Conservation (phyloP, 2,888 invertebrate genomes). For the Synergus umbraculus region DNA sequence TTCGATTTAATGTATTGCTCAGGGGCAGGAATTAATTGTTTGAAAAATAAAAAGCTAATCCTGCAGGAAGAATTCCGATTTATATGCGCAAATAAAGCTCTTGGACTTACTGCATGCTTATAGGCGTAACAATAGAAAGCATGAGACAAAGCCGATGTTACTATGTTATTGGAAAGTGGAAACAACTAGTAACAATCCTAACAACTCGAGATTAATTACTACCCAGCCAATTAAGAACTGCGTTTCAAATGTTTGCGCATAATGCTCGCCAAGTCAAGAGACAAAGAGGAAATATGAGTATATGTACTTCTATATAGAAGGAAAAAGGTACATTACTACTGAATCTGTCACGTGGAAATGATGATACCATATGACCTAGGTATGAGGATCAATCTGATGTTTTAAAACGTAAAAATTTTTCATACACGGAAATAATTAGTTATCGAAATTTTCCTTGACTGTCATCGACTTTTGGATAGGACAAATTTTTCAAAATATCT, state of each 20-base stretch:
- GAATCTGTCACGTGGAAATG: conserved; percentile 14
- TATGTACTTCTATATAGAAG: not conserved
- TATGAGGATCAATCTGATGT: not conserved
- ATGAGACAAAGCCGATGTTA: conserved; percentile 37
- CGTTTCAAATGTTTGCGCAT: conserved; percentile 30
- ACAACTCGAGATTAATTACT: conserved; percentile 63
- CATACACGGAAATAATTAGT: no score
- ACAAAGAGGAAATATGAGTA: not conserved
- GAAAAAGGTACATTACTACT: not conserved
- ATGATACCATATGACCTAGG: not conserved
- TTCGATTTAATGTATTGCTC: not conserved
- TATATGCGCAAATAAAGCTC: not conserved
- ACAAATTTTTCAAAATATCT: no score
- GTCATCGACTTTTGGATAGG: no score
- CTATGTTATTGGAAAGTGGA: conserved; percentile 41
- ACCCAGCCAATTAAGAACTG: conserved; percentile 65
- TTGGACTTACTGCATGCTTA: conserved; percentile 19
- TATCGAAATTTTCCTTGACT: no score
- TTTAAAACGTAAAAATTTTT: not conserved
- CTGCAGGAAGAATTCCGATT: not conserved
- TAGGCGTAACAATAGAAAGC: conserved; percentile 33
- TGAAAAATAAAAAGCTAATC: conserved; percentile 25
- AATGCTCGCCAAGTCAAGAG: not conserved
- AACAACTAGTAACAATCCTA: conserved; percentile 55
- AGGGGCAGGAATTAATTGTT: conserved; percentile 6